Evolutionary conservation across 1,140 invertebrate species (phyloP).

Genomic region (Achatina immaculata): DNA sequence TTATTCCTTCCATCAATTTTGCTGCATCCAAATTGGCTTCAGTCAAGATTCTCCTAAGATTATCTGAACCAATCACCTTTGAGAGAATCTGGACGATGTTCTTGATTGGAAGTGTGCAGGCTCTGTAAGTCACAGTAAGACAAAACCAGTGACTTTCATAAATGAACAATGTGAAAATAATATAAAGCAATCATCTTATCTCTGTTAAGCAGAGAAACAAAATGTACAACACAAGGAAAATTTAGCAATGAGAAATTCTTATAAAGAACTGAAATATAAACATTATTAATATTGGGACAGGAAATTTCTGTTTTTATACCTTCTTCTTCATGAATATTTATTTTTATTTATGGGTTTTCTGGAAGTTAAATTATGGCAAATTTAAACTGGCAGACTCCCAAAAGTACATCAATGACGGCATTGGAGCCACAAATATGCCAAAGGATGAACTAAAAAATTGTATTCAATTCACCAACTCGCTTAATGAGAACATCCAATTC

Average conservation of each 20-base stretch:
- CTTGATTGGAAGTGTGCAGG: not conserved
- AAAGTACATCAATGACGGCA: too few species aligned
- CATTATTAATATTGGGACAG: not conserved
- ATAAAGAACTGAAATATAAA: not conserved
- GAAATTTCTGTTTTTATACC: not conserved
- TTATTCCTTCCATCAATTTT: not conserved
- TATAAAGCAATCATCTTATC: not conserved
- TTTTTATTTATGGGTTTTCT: too few species aligned
- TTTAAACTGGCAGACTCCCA: too few species aligned
- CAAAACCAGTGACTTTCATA: not conserved
- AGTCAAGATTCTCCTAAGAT: not conserved
- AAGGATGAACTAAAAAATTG: too few species aligned
- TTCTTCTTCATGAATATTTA: too few species aligned
- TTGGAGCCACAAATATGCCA: too few species aligned
- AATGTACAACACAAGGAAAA: not conserved
- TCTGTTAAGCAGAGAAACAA: not conserved
- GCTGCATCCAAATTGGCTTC: constrained; percentile 11
- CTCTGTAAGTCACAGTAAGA: not conserved
- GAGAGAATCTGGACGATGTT: not conserved
- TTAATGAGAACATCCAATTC: too few species aligned
- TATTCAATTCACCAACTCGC: too few species aligned
- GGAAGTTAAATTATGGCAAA: too few species aligned
- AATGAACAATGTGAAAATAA: not conserved
- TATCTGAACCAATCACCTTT: not conserved
- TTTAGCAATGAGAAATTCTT: not conserved